phyloP scores from a whole-genome alignment of 2,888 invertebrate genomes.

The Morpho deidamia region DNA sequence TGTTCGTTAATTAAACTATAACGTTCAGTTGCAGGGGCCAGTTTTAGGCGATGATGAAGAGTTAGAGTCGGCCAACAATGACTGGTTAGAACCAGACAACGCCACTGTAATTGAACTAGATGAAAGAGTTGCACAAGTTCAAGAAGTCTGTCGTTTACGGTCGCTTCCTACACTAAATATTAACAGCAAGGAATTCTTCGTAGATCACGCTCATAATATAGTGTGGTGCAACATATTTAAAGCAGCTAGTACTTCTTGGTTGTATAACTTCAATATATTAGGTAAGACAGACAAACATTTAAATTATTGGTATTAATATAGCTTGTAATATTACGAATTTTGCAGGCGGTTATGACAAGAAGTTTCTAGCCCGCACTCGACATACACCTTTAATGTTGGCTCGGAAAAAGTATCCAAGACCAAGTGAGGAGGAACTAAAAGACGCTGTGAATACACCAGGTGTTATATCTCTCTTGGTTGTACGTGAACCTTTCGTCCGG shows the following conservation, averaged over 20 bases:
- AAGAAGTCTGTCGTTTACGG: conserved; percentile 66
- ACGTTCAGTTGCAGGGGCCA: conserved; percentile 52
- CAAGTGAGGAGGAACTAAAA: conserved; percentile 78
- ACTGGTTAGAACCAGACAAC: conserved; percentile 60
- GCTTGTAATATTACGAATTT: neutral
- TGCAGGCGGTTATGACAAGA: conserved; percentile 79
- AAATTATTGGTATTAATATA: neutral
- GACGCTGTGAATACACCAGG: conserved; percentile 79
- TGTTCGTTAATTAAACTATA: no score
- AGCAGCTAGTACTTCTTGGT: conserved; percentile 88
- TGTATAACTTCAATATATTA: conserved; percentile 87
- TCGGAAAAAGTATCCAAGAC: conserved; percentile 82
- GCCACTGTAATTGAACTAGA: conserved; percentile 66
- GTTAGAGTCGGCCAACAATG: conserved; percentile 33
- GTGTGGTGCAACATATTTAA: conserved; percentile 88
- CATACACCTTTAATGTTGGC: conserved; percentile 83
- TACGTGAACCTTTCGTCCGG: conserved; percentile 85
- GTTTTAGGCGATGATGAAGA: conserved; percentile 54
- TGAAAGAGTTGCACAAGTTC: conserved; percentile 60
- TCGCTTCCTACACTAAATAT: conserved; percentile 58
- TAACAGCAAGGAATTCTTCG: conserved; percentile 86
- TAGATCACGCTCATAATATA: conserved; percentile 81
- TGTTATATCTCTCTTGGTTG: conserved; percentile 82
- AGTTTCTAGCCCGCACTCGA: conserved; percentile 77
- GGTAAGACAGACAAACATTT: conserved; percentile 47